Conservation (phyloP, 2,797 vertebrate genomes). For the Silurus lanzhouensis region DNA sequence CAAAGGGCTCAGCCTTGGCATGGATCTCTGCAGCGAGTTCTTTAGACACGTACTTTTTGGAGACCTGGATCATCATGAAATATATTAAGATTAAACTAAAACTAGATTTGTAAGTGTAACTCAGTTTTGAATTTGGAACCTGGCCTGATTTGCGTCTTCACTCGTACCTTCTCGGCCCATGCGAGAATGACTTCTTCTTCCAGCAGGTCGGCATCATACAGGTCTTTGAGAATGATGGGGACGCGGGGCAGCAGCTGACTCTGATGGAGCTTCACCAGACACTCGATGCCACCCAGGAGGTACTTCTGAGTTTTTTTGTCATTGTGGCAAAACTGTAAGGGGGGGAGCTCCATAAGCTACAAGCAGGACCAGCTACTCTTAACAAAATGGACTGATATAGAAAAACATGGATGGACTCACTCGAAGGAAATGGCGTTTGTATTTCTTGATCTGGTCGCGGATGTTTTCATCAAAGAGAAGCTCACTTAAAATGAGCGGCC, state of each 20-base stretch:
- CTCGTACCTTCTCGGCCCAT: conserved; percentile 93
- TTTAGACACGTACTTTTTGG: conserved; percentile 98
- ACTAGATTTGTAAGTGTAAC: not conserved
- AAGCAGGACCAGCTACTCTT: not conserved
- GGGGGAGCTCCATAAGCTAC: not conserved
- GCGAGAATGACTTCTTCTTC: conserved; percentile 95
- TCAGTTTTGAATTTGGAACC: not conserved
- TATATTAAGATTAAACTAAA: not conserved
- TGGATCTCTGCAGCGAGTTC: conserved; percentile 99
- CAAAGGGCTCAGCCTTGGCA: conserved; percentile 93
- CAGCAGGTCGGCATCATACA: conserved; percentile 95
- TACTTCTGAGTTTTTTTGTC: conserved; percentile 98
- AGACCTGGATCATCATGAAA: conserved; percentile 75
- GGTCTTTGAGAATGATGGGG: conserved; percentile 92
- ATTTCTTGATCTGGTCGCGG: conserved; percentile 94
- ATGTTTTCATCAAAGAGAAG: conserved; percentile 95
- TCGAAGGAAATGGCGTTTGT: conserved; percentile 92
- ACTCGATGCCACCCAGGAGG: conserved; percentile 94
- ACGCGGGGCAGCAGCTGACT: conserved; percentile 89
- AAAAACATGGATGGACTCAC: conserved; percentile 68
- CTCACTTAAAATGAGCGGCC: conserved; percentile 92
- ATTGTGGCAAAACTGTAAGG: conserved; percentile 92
- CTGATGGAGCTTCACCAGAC: conserved; percentile 94
- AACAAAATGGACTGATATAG: not conserved
- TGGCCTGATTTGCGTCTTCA: not conserved